Percentiles rank a stretch among this genome's conserved stretches.
Evolutionary conservation across 2,797 vertebrate genomes (phyloP).

Genomic region (Lepus oiostolus): DNA sequence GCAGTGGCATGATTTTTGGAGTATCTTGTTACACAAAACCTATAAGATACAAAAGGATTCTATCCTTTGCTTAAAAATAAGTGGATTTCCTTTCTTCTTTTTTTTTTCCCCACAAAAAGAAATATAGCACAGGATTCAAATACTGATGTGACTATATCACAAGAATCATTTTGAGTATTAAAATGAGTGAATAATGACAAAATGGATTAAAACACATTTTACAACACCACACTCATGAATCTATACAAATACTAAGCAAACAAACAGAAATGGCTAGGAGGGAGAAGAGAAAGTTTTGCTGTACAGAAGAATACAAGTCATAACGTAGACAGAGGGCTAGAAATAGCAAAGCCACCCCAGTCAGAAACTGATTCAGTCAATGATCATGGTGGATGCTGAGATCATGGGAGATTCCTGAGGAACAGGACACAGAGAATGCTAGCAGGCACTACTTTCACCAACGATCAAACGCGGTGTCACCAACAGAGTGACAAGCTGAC

Average conservation of each 20-base stretch:
- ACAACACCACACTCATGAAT: conserved; percentile 16
- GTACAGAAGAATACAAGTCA: conserved; percentile 38
- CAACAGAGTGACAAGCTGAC: no score
- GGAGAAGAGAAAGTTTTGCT: conserved; percentile 1
- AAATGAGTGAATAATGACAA: conserved; percentile 12
- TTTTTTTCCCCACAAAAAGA: neutral
- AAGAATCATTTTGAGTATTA: conserved; percentile 23
- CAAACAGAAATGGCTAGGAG: neutral
- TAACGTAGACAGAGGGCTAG: conserved; percentile 17
- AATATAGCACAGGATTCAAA: conserved; percentile 3
- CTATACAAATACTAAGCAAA: neutral
- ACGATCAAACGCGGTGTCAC: no score
- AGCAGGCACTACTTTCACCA: neutral
- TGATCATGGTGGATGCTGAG: neutral
- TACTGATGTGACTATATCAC: neutral
- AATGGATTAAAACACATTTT: conserved; percentile 52
- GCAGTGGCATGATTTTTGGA: neutral
- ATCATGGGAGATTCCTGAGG: neutral
- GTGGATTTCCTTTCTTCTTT: no score
- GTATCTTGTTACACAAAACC: conserved; percentile 32
- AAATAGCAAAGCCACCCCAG: conserved; percentile 41
- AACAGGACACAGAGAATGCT: neutral
- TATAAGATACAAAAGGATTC: neutral
- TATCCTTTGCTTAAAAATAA: neutral
- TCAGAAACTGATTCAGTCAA: neutral